These are phyloP conservation scores for Syngnathus typhle DNA, from an alignment of 2,113 vertebrate genomes.

Conservation along the genomic window DNA sequence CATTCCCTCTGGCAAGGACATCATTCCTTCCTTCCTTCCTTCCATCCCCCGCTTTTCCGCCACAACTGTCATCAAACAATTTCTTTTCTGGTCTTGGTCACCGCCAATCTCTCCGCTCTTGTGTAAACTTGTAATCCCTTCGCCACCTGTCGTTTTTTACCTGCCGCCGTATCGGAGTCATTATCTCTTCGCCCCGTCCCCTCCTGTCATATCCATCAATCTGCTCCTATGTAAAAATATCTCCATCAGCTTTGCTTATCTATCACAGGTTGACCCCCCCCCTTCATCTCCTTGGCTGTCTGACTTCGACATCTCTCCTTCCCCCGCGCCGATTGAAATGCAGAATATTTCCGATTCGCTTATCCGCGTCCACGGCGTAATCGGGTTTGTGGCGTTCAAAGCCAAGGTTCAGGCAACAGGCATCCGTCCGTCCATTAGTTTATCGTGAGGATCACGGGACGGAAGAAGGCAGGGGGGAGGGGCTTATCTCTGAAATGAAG, in stretches of 20 bases:
- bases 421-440: slow-evolving; percentile 34
- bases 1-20: slow-evolving; percentile 56
- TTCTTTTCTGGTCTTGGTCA: slow-evolving; percentile 24
- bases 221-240: slow-evolving; percentile 68
- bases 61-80: slow-evolving; percentile 41
- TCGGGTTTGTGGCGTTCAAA: slow-evolving; percentile 3
- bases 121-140: slow-evolving; percentile 57
- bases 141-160: slow-evolving; percentile 52
- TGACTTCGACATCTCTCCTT: slow-evolving; percentile 26
- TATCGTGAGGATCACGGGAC: slow-evolving; percentile 30
- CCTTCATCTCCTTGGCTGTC: slow-evolving; percentile 49
- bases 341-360: slow-evolving; percentile 52
- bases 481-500: not conserved
- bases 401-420: not conserved
- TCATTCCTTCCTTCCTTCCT: slow-evolving; percentile 29
- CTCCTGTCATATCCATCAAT: slow-evolving; percentile 52
- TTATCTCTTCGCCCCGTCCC: slow-evolving; percentile 66
- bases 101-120: slow-evolving; percentile 41
- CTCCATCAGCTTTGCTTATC: slow-evolving; percentile 58
- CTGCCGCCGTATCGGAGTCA: slow-evolving; percentile 60
- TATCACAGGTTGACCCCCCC: slow-evolving; percentile 35
- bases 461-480: not conserved
- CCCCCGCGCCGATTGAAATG: slow-evolving; percentile 62
- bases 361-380: slow-evolving; percentile 8
- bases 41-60: slow-evolving; percentile 6